A percentile compares a stretch with the other conserved stretches of the same genome.
Conservation (phyloP, 2,113 vertebrate genomes). For the Tiliqua scincoides region DNA sequence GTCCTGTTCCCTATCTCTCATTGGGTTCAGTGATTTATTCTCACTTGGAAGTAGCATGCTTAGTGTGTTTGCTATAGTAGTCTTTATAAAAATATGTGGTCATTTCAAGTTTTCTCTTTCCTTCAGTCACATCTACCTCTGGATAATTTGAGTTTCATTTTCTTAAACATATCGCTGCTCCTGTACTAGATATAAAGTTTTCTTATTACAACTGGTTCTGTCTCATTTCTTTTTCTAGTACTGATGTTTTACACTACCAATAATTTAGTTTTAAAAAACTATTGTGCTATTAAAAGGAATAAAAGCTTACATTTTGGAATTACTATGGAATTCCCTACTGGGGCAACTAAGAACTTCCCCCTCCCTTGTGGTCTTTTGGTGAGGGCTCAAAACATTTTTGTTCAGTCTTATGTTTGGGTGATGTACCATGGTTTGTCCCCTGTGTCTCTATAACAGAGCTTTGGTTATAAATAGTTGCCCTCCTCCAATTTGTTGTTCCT, state of each 20-base stretch:
- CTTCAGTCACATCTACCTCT: conserved; percentile 85
- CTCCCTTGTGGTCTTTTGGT: too few relatives aligned
- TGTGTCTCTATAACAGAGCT: too few relatives aligned
- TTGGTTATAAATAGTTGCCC: too few relatives aligned
- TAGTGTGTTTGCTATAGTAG: neutral
- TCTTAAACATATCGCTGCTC: conserved; percentile 67
- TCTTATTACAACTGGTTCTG: conserved; percentile 37
- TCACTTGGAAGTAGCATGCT: conserved; percentile 14
- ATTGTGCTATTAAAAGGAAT: conserved; percentile 62
- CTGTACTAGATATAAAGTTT: conserved; percentile 40
- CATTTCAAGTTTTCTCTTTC: conserved; percentile 46
- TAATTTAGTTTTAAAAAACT: conserved; percentile 12
- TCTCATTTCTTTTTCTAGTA: conserved; percentile 38
- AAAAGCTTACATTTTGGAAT: conserved; percentile 41
- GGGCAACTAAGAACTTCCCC: too few relatives aligned
- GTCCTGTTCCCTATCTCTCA: too few relatives aligned
- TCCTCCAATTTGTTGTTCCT: too few relatives aligned
- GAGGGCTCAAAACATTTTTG: too few relatives aligned
- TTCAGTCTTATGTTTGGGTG: too few relatives aligned
- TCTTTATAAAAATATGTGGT: conserved; percentile 7
- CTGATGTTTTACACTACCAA: conserved; percentile 4
- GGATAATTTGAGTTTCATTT: conserved; percentile 79
- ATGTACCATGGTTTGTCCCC: too few relatives aligned
- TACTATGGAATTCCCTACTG: too few relatives aligned
- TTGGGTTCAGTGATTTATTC: neutral